A percentile compares a stretch with the other conserved stretches of the same genome.
Evolutionary conservation across 2,888 invertebrate species (phyloP).

Genomic region (Chalcosyrphus nemorum): DNA sequence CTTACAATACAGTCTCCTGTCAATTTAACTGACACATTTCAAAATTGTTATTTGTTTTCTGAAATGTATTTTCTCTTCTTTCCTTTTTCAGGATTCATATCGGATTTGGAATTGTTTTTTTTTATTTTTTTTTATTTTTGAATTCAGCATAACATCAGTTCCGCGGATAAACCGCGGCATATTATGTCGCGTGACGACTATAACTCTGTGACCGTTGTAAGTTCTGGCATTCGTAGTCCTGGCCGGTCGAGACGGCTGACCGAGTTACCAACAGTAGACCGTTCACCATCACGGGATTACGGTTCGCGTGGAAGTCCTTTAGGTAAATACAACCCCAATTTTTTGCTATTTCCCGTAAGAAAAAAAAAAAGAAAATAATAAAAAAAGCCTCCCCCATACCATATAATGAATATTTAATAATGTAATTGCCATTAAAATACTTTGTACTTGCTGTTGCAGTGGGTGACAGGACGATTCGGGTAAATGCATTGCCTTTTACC

Average conservation of each 20-base stretch:
- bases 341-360: constrained; percentile 13
- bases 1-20: neutral
- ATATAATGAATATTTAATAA: constrained; percentile 60
- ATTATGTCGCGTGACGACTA: constrained; percentile 83
- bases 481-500: neutral
- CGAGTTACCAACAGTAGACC: constrained; percentile 93
- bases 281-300: constrained; percentile 93
- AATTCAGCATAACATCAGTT: constrained; percentile 71
- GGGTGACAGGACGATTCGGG: neutral
- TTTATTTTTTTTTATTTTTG: too few species aligned
- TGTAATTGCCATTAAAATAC: constrained; percentile 69
- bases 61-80: too few species aligned
- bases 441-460: constrained; percentile 33
- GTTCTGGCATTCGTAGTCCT: constrained; percentile 86
- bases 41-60: neutral
- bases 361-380: constrained; percentile 36
- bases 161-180: constrained; percentile 82
- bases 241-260: constrained; percentile 86
- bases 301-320: constrained; percentile 84
- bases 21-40: constrained; percentile 14
- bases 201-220: constrained; percentile 84
- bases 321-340: constrained; percentile 80
- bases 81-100: constrained; percentile 42
- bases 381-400: constrained; percentile 52
- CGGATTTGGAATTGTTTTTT: constrained; percentile 30